Conservation (phyloP, 2,888 invertebrate species). For the Pemphredon lugubris region DNA sequence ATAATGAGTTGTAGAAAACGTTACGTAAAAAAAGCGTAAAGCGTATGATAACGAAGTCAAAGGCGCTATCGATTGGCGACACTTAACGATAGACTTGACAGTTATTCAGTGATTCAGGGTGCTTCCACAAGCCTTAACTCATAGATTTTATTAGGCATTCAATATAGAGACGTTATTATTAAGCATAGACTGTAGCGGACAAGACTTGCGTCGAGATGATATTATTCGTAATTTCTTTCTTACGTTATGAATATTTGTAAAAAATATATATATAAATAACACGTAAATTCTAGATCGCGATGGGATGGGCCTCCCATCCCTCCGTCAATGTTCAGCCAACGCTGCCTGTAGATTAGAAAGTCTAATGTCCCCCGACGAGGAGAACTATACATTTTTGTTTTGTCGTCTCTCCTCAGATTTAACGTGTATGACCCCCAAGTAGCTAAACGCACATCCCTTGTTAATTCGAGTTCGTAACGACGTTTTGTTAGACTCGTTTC, state of each 20-base stretch:
- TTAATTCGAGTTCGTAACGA: constrained; percentile 18
- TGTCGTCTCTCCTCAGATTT: constrained; percentile 24
- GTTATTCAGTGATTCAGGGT: constrained; percentile 78
- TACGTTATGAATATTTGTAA: constrained; percentile 49
- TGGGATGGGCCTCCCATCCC: neutral
- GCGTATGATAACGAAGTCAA: constrained; percentile 20
- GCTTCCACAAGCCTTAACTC: constrained; percentile 75
- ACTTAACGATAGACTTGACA: constrained; percentile 47
- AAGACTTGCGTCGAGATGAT: constrained; percentile 71
- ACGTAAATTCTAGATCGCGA: neutral
- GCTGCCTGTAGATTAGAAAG: neutral
- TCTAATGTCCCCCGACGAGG: neutral
- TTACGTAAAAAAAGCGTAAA: constrained; percentile 6
- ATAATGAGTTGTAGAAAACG: constrained; percentile 5
- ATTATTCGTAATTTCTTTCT: constrained; percentile 57
- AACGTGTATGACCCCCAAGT: constrained; percentile 24
- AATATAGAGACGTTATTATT: constrained; percentile 56
- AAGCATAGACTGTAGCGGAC: constrained; percentile 70
- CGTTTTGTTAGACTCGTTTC: constrained; percentile 19
- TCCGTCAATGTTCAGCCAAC: neutral
- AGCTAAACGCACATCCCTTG: constrained; percentile 34
- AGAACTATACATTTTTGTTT: constrained; percentile 35
- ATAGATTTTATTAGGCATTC: constrained; percentile 59
- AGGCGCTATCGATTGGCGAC: constrained; percentile 28
- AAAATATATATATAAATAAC: neutral